Conservation (phyloP, 1,140 invertebrate species). For the Planococcus citri region DNA sequence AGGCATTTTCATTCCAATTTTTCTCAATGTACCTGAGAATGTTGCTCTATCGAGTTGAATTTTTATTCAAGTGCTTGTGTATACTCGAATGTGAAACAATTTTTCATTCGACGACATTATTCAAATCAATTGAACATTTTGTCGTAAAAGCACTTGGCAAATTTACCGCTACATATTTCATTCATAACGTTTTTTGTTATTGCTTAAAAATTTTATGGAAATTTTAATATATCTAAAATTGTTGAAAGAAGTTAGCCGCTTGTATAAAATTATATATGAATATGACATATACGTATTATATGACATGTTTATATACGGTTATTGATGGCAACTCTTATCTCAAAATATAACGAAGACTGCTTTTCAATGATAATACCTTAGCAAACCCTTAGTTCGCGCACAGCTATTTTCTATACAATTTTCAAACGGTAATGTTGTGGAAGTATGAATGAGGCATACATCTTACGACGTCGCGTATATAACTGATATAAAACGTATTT, state of each 20-base stretch:
- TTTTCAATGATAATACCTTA: conserved; percentile 12
- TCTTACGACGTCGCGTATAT: background rate
- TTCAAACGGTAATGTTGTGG: conserved; percentile 15
- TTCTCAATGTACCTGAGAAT: too few relatives aligned
- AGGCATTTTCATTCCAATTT: too few relatives aligned
- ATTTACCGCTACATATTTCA: too few relatives aligned
- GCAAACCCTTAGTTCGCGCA: background rate
- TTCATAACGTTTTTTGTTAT: background rate
- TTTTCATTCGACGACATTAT: too few relatives aligned
- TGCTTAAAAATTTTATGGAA: too few relatives aligned
- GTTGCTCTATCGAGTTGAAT: too few relatives aligned
- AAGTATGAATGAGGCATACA: conserved; percentile 2
- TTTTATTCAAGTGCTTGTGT: too few relatives aligned
- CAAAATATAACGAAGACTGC: conserved; percentile 6
- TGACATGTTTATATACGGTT: conserved; percentile 11
- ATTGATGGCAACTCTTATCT: conserved; percentile 17
- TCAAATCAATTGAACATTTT: too few relatives aligned
- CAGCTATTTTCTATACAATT: background rate
- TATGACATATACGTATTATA: conserved; percentile 6
- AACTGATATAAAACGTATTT: background rate
- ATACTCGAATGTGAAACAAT: too few relatives aligned
- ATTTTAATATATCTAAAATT: background rate
- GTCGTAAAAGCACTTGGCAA: too few relatives aligned
- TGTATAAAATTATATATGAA: background rate
- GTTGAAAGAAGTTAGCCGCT: background rate